Base-by-base conservation (phyloP, 2,113 vertebrate species). In the Emydocephalus ijimae region DNA sequence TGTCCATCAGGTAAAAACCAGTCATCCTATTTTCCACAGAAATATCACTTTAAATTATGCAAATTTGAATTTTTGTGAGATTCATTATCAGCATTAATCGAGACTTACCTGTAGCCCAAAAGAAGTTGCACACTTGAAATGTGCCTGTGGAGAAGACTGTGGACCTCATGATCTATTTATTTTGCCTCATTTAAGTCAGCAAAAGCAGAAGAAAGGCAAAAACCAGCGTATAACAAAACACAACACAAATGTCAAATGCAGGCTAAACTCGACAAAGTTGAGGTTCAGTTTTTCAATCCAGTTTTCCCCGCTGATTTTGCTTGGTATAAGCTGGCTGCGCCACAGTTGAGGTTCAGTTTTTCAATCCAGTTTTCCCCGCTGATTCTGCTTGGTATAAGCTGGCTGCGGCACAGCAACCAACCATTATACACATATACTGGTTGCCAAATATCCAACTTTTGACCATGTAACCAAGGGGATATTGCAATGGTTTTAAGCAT, bases 121-220 rank as follows among this genome's bases (percentile, higher is more conserved):
- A 87, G 24, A 92, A 48, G 24, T 39, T 11, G 0, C 0, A 0
- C 0, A 0, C 55, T 39, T 39, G 85, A 39, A 1, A 29, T 54
- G 57, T 43, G 1, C 0, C 59, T 24, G n/a, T 10, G 9, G 89
- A 20, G 10, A 14, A 81, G n/a, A 81, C n/a, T 7, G 15, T 74
- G n/a, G 64, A 74, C n/a, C 15, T n/a, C n/a, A 7, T 7, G n/a
- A 39, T 39, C 69, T 81, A 81, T 81, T 81, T 20, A 39, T 81
- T 39, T 81, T 39, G 5, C 69, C 69, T 39, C 6, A 39, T 81
- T 59, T 81, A 81, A 81, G 34, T 6, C 1, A 39, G 74, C 34
- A 81, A 39, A 21, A 34, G 64, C 2, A 39, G 59, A 64, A 1
- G 26, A 64, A 29, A 57, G 56, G 1, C 20, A 57, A 57, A 11